Evolutionary conservation across 2,113 vertebrate species (phyloP).

Genomic region (Notothenia coriiceps): DNA sequence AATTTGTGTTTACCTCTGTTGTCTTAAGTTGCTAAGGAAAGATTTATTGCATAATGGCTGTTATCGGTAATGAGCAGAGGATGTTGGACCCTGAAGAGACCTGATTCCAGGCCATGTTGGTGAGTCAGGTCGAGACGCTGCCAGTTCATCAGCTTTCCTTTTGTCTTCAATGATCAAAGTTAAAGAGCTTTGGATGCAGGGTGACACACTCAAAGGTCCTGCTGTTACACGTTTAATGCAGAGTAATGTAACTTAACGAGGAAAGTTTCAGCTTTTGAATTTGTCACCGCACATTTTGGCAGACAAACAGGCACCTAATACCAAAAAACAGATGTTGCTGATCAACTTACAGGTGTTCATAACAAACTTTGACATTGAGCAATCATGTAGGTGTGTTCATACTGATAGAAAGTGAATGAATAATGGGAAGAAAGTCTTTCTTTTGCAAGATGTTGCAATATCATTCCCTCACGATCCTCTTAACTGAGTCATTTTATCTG

Average conservation of each 20-base stretch:
- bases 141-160: slow-evolving; percentile 63
- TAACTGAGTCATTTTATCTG: slow-evolving; percentile 42
- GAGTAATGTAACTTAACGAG: slow-evolving; percentile 23
- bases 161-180: slow-evolving; percentile 47
- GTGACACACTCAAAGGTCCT: slow-evolving; percentile 39
- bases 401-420: slow-evolving; percentile 4
- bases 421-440: slow-evolving; percentile 13
- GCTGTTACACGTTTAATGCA: slow-evolving; percentile 55
- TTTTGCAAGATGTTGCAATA: slow-evolving; percentile 37
- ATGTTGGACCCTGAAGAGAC: slow-evolving; percentile 66
- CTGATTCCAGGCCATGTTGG: slow-evolving; percentile 51
- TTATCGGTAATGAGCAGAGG: slow-evolving; percentile 69
- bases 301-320: slow-evolving; percentile 60
- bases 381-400: slow-evolving; percentile 5
- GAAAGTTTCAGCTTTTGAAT: slow-evolving; percentile 39
- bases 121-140: slow-evolving; percentile 63
- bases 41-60: slow-evolving; percentile 69
- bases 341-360: slow-evolving; percentile 56
- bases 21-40: slow-evolving; percentile 75
- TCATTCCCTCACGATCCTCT: slow-evolving; percentile 23
- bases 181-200: slow-evolving; percentile 26
- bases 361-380: slow-evolving; percentile 12
- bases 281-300: slow-evolving; percentile 57
- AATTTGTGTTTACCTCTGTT: slow-evolving; percentile 72
- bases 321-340: slow-evolving; percentile 53